A percentile compares a stretch with the other conserved stretches of the same genome.
These are phyloP conservation scores for Arion vulgaris DNA, from an alignment of 1,140 invertebrate genomes.

Conservation along the genomic window DNA sequence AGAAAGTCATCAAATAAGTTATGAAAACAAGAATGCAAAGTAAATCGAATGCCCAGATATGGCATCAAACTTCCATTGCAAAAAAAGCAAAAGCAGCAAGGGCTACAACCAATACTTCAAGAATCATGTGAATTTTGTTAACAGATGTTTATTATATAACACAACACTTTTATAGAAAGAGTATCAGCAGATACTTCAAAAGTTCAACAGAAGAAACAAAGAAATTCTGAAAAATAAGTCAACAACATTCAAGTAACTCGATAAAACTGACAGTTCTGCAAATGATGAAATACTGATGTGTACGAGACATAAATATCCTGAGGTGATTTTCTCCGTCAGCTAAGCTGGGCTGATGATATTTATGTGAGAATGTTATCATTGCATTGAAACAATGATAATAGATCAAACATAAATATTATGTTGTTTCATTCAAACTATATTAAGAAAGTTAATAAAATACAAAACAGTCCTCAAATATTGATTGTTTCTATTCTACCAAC, in stretches of 20 bases:
- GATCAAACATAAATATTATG: too few relatives aligned
- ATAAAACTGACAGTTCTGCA: not conserved
- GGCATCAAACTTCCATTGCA: not conserved
- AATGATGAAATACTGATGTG: not conserved
- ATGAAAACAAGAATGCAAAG: not conserved
- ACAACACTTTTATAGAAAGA: not conserved
- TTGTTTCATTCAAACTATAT: too few relatives aligned
- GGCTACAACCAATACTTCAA: not conserved
- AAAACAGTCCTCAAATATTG: too few relatives aligned
- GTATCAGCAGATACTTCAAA: not conserved
- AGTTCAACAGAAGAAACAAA: not conserved
- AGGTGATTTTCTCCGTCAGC: constrained; percentile 36
- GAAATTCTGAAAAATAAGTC: not conserved
- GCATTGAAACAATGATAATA: not conserved
- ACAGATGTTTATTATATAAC: not conserved
- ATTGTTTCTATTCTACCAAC: too few relatives aligned
- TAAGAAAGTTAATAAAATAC: too few relatives aligned
- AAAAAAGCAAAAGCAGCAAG: not conserved
- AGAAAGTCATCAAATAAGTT: too few relatives aligned
- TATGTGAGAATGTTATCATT: not conserved
- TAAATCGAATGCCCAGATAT: not conserved
- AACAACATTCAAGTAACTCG: not conserved
- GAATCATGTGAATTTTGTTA: not conserved
- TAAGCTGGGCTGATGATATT: constrained; percentile 12
- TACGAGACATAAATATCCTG: not conserved